phyloP scores from a whole-genome alignment of 2,113 vertebrate genomes.

The Enhydra lutris region DNA sequence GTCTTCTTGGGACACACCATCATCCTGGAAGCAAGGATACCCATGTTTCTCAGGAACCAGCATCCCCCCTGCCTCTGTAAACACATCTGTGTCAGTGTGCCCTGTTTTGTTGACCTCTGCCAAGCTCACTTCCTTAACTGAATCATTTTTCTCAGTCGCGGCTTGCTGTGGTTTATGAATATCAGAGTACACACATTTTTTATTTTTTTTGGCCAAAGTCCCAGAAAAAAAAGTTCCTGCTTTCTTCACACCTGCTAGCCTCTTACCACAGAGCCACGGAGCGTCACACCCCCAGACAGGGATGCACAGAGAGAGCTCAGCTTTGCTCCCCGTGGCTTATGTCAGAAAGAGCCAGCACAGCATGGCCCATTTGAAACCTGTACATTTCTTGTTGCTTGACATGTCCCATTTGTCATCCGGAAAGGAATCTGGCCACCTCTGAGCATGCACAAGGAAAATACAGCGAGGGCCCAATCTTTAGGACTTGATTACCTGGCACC shows the following conservation, averaged over 20 bases:
- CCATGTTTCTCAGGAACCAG: accelerated
- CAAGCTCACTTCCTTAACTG: accelerated
- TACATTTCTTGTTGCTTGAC: neutral
- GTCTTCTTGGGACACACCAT: accelerated
- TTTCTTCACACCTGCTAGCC: accelerated
- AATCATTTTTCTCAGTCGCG: accelerated
- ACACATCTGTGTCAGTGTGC: accelerated
- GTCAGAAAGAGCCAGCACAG: accelerated
- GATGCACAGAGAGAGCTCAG: accelerated
- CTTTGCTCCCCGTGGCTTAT: accelerated
- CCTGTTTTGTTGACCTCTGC: accelerated
- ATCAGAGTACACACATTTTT: neutral
- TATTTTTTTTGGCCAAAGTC: too few species aligned
- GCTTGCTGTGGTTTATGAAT: neutral
- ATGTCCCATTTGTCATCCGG: neutral
- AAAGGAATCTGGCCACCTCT: neutral
- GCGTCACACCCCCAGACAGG: accelerated
- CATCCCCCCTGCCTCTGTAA: accelerated
- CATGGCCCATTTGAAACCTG: accelerated
- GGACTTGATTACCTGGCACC: neutral
- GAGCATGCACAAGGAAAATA: neutral
- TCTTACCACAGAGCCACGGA: accelerated
- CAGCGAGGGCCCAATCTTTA: neutral
- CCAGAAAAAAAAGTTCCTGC: neutral
- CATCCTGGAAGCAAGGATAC: accelerated